Conservation (phyloP, 1,140 invertebrate species). For the Hypsibius dujardini region DNA sequence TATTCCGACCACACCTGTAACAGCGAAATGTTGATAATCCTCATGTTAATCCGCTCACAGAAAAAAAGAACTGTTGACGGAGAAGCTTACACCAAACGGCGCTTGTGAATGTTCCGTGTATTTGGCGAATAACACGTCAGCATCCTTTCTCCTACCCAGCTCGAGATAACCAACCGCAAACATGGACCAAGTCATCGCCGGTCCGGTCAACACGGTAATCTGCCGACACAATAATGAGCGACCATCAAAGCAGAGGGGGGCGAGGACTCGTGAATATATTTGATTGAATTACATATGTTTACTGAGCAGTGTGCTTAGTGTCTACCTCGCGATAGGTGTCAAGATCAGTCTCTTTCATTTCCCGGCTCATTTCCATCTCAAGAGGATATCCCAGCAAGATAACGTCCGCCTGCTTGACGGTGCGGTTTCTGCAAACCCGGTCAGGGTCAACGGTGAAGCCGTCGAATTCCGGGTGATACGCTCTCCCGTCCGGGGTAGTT, state of each 20-base stretch:
- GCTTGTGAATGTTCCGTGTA: conserved; percentile 23
- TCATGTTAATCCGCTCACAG: neutral
- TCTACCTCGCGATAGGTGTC: conserved; percentile 31
- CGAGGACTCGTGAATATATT: neutral
- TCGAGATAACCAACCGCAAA: conserved; percentile 34
- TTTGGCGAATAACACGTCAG: conserved; percentile 28
- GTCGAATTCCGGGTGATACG: conserved; percentile 32
- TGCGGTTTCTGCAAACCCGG: neutral
- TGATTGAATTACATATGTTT: neutral
- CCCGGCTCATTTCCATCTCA: conserved; percentile 28
- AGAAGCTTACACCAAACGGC: neutral
- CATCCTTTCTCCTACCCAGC: conserved; percentile 28
- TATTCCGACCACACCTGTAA: conserved; percentile 13
- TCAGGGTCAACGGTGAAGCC: conserved; percentile 23
- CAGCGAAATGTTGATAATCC: neutral
- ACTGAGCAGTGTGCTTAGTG: neutral
- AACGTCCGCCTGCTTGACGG: conserved; percentile 32
- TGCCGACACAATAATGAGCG: neutral
- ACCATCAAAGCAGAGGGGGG: neutral
- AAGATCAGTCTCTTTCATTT: conserved; percentile 33
- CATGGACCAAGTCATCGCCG: conserved; percentile 38
- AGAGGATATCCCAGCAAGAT: conserved; percentile 36
- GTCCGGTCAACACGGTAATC: conserved; percentile 30
- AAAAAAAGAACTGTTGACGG: neutral
- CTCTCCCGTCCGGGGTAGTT: neutral